phyloP scores from a whole-genome alignment of 2,888 invertebrate genomes.

The Oxyscelio sp. region DNA sequence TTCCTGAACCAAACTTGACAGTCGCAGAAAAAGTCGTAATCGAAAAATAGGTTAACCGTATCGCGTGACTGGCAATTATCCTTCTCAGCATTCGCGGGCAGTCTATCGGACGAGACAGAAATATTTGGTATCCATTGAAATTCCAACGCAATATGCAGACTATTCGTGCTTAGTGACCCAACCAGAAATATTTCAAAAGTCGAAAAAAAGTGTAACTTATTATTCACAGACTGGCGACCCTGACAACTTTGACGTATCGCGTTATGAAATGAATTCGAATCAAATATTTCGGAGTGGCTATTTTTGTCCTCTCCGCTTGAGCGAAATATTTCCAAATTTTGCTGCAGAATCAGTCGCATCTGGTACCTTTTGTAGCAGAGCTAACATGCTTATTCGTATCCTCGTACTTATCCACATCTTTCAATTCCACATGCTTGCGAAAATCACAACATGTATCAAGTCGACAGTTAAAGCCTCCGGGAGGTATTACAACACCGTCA shows the following conservation, averaged over 20 bases:
- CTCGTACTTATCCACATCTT: not conserved
- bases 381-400: conserved; percentile 8
- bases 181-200: too few species aligned
- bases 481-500: not conserved
- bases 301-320: too few species aligned
- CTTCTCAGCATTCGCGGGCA: conserved; percentile 53
- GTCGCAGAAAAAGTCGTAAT: conserved; percentile 50
- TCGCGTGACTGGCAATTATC: conserved; percentile 43
- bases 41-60: conserved; percentile 62
- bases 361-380: not conserved
- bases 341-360: too few species aligned
- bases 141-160: too few species aligned
- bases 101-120: conserved; percentile 54
- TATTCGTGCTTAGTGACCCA: too few species aligned
- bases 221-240: not conserved
- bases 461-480: conserved; percentile 4
- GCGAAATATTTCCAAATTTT: too few species aligned
- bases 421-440: not conserved
- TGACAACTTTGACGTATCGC: not conserved
- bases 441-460: conserved; percentile 15
- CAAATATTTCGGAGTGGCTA: too few species aligned
- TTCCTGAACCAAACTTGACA: conserved; percentile 41
- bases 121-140: conserved; percentile 55
- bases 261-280: too few species aligned
- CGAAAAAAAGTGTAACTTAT: conserved; percentile 31